Evolutionary conservation across 2,888 invertebrate genomes (phyloP), one percentile per base, ranked within the genome.

Genomic region (Leptogaster cylindrica): DNA sequence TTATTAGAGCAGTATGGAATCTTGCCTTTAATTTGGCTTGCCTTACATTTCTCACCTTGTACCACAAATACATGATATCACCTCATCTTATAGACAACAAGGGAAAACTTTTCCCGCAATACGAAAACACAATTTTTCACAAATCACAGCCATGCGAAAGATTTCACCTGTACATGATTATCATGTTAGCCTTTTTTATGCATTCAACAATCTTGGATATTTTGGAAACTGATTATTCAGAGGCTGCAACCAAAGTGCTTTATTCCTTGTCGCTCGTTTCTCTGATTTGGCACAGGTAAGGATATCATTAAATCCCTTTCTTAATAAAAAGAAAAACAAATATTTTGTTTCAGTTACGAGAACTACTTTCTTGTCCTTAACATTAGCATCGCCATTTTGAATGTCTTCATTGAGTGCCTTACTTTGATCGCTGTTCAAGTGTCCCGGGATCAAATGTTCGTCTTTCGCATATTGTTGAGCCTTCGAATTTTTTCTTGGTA

Each of bases 291-390:
- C 76, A 79, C 70, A 78, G 76, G 80, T 77, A 74, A 68, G 73
- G 3, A 10, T 12, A 28, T 1, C 2, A 2, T 1, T 27, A 8
- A 3, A 48, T 48, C 5, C 8, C 14, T 2, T 28, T 12, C 8
- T n/a, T 23, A 33, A 8, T 39, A 36, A 28, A 44, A n/a, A n/a
- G n/a, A n/a, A n/a, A n/a, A 3, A 44, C 41, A 10, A 8, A 12
- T 25, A 3, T 36, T 52, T 46, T 33, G 14, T 73, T 74, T 2
- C 63, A 81, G 81, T 69, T 81, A 77, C 73, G 81, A 81, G 70
- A 81, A 81, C 71, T 81, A 81, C 71, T 81, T 81, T 55, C 77
- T 81, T 33, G 77, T 79, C 36, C 70, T 81, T 8, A 81, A 79
- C 71, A 73, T 81, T n/a, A 78, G 78, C 55, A 70, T 80, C 28